A percentile compares a stretch with the other conserved stretches of the same genome.
These are phyloP conservation scores for Apamea monoglypha DNA, from an alignment of 2,888 invertebrate species.

Conservation along the genomic window DNA sequence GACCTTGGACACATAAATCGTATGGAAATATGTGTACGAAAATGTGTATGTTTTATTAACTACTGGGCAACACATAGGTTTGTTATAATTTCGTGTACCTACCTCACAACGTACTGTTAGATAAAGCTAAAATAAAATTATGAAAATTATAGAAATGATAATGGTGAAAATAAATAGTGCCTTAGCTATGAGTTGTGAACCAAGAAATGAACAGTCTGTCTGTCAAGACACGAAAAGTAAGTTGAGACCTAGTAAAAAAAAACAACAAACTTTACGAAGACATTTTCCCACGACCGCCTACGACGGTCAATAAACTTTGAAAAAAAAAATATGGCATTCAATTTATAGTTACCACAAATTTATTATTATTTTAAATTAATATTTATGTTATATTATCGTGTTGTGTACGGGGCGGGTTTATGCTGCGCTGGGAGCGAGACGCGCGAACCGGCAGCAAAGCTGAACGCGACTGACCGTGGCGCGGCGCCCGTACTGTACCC, in stretches of 20 bases:
- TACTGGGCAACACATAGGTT: not conserved
- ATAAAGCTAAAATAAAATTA: not conserved
- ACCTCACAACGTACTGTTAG: not conserved
- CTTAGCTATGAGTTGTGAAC: not conserved
- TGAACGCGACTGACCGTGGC: conserved; percentile 81
- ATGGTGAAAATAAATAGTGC: not conserved
- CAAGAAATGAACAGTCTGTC: conserved; percentile 1
- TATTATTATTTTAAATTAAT: conserved; percentile 32
- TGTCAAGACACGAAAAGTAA: not conserved
- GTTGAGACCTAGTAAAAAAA: conserved; percentile 17
- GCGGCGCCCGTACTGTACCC: conserved; percentile 22
- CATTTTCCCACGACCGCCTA: conserved; percentile 68
- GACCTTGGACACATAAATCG: conserved; percentile 14
- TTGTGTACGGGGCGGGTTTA: conserved; percentile 35
- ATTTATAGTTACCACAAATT: conserved; percentile 62
- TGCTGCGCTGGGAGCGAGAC: conserved; percentile 70
- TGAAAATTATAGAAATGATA: not conserved
- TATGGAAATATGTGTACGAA: not conserved
- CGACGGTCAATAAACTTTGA: conserved; percentile 59
- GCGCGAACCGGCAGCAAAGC: conserved; percentile 78
- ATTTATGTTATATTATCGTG: conserved; percentile 48
- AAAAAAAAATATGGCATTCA: not conserved
- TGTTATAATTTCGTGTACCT: not conserved
- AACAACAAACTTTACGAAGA: conserved; percentile 64
- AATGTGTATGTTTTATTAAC: not conserved